Base-by-base conservation (phyloP, 2,888 invertebrate species). In the Zhuqinia jingwanae region DNA sequence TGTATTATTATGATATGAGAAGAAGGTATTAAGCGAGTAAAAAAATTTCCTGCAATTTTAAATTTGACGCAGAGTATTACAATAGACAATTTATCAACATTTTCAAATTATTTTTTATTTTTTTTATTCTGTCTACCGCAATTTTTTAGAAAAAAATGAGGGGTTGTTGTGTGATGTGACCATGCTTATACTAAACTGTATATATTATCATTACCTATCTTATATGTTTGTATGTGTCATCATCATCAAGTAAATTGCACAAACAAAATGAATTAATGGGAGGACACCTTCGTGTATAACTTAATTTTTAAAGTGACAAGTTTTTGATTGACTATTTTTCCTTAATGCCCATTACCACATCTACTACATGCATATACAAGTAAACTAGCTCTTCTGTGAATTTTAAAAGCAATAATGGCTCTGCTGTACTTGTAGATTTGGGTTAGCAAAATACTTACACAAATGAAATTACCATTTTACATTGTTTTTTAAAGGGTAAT, bases 221-320 rank as follows among this genome's bases (percentile, higher is more conserved):
- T 36, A 36, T 6, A 36, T 36, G 36, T 6, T 6, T 36, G 36
- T 22, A 5, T 65, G 36, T 36, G 17, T 36, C 30, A 65, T 65
- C 65, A 60, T 63, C 8, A 60, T 17, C 20, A 78, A 27, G 60
- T 65, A 65, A 65, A 65, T 65, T 65, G 65, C 42, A 50, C 73
- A 68, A 17, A 30, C 65, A 73, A 20, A 47, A 50, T 50, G 75
- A 75, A 75, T 75, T 75, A 53, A 75, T 82, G 82, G 82, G 82
- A 82, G 82, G 82, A 75, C 3, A 73, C 73, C 75, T 75, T 42
- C 82, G 82, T 82, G 82, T 63, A 45, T 82, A n/a, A 75, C 75
- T 82, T 82, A 82, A 82, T 82, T 82, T 82, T 82, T 82, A 63
- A 82, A 82, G 83, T 83, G 83, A 83, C 83, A 83, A 68, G 76